phyloP scores from a whole-genome alignment of 1,140 invertebrate species.

The Callitettix versicolor region DNA sequence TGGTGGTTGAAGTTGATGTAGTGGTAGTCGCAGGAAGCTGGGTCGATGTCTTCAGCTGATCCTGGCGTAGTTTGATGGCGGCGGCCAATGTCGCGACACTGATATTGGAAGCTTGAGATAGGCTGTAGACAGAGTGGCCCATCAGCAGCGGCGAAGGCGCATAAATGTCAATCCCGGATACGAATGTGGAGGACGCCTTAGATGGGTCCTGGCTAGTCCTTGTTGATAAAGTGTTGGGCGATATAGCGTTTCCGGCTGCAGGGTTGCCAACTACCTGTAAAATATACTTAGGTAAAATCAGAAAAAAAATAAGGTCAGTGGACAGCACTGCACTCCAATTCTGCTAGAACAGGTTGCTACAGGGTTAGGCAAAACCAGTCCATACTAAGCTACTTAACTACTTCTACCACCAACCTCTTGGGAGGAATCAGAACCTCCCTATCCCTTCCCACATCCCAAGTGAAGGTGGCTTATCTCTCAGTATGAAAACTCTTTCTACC shows the following conservation, averaged over 20 bases:
- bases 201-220: background rate
- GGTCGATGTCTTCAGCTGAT: slow-evolving; percentile 28
- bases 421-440: too few relatives aligned
- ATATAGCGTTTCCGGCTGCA: slow-evolving; percentile 26
- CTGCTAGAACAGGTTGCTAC: too few relatives aligned
- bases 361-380: too few relatives aligned
- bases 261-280: too few relatives aligned
- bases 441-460: too few relatives aligned
- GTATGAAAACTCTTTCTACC: too few relatives aligned
- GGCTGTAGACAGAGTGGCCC: slow-evolving; percentile 41
- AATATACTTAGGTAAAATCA: too few relatives aligned
- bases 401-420: too few relatives aligned
- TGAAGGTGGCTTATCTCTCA: too few relatives aligned
- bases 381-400: too few relatives aligned
- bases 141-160: slow-evolving; percentile 30
- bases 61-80: slow-evolving; percentile 51
- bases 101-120: slow-evolving; percentile 56
- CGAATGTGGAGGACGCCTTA: slow-evolving; percentile 2
- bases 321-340: too few relatives aligned
- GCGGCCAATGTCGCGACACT: slow-evolving; percentile 60
- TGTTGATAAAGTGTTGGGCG: slow-evolving; percentile 27
- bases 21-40: slow-evolving; percentile 28
- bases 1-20: slow-evolving; percentile 32
- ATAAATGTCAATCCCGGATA: slow-evolving; percentile 15
- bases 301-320: too few relatives aligned